These are phyloP conservation scores for Tenualosa thibaudeaui DNA, from an alignment of 2,797 vertebrate species.

Conservation along the genomic window DNA sequence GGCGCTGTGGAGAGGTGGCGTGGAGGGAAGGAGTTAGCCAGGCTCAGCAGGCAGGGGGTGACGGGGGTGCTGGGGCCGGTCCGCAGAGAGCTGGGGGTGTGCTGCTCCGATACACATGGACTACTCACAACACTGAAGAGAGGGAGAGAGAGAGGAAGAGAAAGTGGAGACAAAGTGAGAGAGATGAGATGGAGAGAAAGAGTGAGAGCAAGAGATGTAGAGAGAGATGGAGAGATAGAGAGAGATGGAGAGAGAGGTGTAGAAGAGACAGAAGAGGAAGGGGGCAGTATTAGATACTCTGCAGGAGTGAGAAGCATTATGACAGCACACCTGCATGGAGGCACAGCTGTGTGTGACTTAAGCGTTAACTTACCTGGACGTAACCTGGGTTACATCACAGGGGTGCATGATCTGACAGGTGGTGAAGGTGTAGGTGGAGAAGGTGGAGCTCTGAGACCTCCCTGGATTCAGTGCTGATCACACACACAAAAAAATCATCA, in stretches of 20 bases:
- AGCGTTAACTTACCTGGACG: constrained; percentile 77
- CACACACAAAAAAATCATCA: neutral
- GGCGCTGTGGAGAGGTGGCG: constrained; percentile 70
- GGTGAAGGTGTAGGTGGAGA: constrained; percentile 95
- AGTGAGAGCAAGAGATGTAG: neutral
- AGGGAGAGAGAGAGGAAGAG: constrained; percentile 12
- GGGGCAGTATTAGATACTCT: neutral
- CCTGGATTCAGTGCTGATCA: constrained; percentile 85
- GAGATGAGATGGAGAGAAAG: neutral
- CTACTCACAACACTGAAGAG: constrained; percentile 67
- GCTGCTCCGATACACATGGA: constrained; percentile 65
- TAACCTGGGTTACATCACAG: constrained; percentile 91
- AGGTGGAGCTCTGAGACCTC: constrained; percentile 90
- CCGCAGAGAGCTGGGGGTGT: constrained; percentile 78
- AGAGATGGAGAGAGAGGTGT: neutral
- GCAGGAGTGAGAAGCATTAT: neutral
- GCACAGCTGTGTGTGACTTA: constrained; percentile 8
- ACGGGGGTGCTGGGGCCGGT: constrained; percentile 79
- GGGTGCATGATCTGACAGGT: constrained; percentile 96
- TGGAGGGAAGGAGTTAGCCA: constrained; percentile 82
- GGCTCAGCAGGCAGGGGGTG: constrained; percentile 81
- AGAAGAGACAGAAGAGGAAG: neutral
- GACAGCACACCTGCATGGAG: neutral
- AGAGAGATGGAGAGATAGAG: neutral
- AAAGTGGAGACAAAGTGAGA: neutral